Percentiles rank a stretch among this genome's conserved stretches.
These are phyloP conservation scores for Malaclemys terrapin DNA, from an alignment of 2,113 vertebrate species.

Conservation along the genomic window DNA sequence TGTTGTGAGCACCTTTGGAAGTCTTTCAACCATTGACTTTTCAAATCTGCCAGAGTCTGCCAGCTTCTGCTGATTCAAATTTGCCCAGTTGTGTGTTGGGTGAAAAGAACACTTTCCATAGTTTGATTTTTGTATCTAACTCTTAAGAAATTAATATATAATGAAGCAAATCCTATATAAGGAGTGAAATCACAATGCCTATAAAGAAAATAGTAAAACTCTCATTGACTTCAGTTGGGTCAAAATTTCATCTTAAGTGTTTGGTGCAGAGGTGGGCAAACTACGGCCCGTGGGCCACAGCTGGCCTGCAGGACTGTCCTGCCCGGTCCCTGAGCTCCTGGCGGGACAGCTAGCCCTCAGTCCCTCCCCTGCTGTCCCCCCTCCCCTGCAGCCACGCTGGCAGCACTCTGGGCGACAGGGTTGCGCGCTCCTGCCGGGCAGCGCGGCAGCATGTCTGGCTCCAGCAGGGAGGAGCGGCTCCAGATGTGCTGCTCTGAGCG, in stretches of 20 bases:
- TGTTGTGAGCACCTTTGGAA: not conserved
- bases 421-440: no score
- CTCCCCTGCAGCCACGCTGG: no score
- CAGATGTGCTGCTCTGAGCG: no score
- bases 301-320: no score
- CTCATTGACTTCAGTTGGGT: not conserved
- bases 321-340: no score
- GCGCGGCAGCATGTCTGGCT: no score
- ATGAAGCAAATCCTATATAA: not conserved
- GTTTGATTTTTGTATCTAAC: not conserved
- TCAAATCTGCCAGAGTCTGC: not conserved
- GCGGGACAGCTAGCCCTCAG: no score
- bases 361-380: no score
- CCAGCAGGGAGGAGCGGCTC: no score
- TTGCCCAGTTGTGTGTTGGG: not conserved
- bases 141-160: not conserved
- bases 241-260: accelerated
- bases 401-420: no score
- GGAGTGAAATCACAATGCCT: not conserved
- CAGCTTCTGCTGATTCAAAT: not conserved
- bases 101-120: not conserved
- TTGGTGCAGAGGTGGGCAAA: no score
- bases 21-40: not conserved
- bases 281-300: no score
- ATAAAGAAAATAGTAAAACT: not conserved